Percentiles rank a stretch among this genome's conserved stretches.
These are phyloP conservation scores for Eueremaeus valkanovi DNA, from an alignment of 2,888 invertebrate species.

Conservation along the genomic window DNA sequence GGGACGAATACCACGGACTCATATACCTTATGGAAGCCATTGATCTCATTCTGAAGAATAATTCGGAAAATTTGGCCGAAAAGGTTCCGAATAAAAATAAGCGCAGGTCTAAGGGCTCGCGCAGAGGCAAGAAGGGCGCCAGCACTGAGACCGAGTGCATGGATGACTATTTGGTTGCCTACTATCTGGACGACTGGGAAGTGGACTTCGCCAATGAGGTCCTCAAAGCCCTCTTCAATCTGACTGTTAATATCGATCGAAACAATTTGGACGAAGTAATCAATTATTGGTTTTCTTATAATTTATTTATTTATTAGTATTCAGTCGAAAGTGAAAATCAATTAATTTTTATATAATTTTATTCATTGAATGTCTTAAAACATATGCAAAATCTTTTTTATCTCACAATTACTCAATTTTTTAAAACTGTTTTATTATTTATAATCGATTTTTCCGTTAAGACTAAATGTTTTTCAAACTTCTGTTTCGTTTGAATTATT, in stretches of 20 bases:
- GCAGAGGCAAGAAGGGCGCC: constrained; percentile 35
- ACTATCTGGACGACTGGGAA: constrained; percentile 50
- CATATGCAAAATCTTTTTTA: no score
- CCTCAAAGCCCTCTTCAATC: constrained; percentile 56
- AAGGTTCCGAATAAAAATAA: constrained; percentile 36
- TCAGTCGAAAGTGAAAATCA: no score
- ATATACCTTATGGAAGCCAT: constrained; percentile 56
- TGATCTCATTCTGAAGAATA: constrained; percentile 53
- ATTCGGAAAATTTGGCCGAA: constrained; percentile 44
- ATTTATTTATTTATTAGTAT: no score
- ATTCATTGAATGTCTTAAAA: no score
- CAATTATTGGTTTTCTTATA: no score
- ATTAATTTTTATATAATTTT: no score
- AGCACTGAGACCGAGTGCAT: constrained; percentile 4
- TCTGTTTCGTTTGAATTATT: no score
- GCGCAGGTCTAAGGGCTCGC: constrained; percentile 39
- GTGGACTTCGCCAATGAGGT: constrained; percentile 55
- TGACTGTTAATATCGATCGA: constrained; percentile 53
- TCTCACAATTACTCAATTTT: no score
- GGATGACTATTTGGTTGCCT: constrained; percentile 41
- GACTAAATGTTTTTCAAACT: no score
- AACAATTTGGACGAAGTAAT: constrained; percentile 54
- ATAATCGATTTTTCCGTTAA: no score
- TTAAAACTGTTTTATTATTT: no score
- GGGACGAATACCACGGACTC: constrained; percentile 54